Evolutionary conservation across 2,797 vertebrate species (phyloP).

Genomic region (Hipposideros larvatus): DNA sequence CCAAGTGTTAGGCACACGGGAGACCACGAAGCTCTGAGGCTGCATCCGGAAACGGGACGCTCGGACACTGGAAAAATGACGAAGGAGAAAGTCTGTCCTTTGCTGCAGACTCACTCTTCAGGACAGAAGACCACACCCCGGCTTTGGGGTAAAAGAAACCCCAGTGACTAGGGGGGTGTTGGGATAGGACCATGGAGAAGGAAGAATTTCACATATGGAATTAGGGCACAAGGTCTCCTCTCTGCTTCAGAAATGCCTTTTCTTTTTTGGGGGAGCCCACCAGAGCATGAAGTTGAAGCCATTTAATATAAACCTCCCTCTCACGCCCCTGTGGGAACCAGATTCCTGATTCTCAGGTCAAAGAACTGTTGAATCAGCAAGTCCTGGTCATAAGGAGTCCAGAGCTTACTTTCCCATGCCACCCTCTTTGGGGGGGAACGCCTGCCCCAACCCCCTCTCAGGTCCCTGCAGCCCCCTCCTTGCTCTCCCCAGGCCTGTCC

Average conservation of each 20-base stretch:
- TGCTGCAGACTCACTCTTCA: background rate
- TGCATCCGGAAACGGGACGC: background rate
- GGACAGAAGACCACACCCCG: background rate
- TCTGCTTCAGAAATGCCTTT: background rate
- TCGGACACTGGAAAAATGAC: background rate
- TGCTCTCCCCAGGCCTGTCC: background rate
- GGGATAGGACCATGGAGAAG: background rate
- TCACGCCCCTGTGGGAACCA: background rate
- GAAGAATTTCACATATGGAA: background rate
- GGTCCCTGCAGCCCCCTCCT: background rate
- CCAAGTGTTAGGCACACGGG: no score
- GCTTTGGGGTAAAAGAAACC: background rate
- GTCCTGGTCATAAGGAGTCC: background rate
- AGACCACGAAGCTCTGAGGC: background rate
- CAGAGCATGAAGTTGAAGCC: background rate
- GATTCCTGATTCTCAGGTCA: background rate
- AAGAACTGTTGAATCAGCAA: background rate
- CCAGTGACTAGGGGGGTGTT: background rate
- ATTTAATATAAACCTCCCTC: background rate
- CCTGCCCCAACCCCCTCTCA: background rate
- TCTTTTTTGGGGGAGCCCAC: background rate
- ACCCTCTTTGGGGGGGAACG: background rate
- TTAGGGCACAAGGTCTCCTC: background rate
- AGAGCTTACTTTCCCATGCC: background rate
- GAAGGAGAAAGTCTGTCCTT: background rate